phyloP scores from a whole-genome alignment of 2,888 invertebrate genomes.

The Spodoptera littoralis region DNA sequence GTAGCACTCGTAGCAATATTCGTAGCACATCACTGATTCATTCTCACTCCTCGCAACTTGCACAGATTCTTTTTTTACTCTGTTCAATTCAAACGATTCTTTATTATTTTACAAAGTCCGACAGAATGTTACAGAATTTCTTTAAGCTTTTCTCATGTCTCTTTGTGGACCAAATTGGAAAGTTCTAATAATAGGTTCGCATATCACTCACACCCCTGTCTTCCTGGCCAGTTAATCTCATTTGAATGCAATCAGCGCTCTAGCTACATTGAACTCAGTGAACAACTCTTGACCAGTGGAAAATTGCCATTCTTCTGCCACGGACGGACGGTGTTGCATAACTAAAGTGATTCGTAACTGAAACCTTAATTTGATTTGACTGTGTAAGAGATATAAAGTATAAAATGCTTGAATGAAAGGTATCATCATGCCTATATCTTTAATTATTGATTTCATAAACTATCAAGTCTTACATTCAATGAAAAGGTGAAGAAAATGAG shows the following conservation, averaged over 20 bases:
- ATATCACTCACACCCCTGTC: constrained; percentile 19
- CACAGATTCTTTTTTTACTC: background rate
- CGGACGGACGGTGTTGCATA: constrained; percentile 9
- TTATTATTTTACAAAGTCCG: no score
- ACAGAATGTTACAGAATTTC: no score
- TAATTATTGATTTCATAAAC: no score
- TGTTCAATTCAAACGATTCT: background rate
- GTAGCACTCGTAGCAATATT: constrained; percentile 17
- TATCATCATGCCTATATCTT: no score
- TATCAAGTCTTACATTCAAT: no score
- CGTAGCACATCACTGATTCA: constrained; percentile 10
- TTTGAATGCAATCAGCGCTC: constrained; percentile 44
- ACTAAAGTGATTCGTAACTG: no score
- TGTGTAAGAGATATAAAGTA: no score
- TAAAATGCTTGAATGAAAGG: no score
- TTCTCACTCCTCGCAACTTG: background rate
- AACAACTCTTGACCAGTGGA: constrained; percentile 13
- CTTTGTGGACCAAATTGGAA: constrained; percentile 4
- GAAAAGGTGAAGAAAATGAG: no score
- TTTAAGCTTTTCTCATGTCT: background rate
- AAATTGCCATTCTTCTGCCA: constrained; percentile 44
- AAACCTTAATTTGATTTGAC: no score
- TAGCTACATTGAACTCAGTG: constrained; percentile 10
- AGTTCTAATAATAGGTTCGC: constrained; percentile 26
- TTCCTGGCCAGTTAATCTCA: constrained; percentile 39